phyloP scores from a whole-genome alignment of 2,888 invertebrate genomes.

The Tetanocera ferruginea region DNA sequence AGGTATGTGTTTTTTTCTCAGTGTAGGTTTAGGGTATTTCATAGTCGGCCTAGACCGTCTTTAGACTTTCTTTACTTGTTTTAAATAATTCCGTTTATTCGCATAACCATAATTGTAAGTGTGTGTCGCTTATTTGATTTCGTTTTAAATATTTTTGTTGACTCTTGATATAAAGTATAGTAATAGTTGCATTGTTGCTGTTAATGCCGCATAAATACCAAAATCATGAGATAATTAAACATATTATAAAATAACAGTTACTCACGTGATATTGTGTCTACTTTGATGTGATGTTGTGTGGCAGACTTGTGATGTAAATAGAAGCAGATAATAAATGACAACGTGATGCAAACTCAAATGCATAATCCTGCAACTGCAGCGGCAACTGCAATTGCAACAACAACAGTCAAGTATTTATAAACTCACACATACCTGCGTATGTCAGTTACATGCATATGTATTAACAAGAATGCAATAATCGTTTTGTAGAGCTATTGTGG shows the following conservation, averaged over 20 bases:
- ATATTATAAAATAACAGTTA: background rate
- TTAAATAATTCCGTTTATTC: too few relatives aligned
- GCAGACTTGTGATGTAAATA: background rate
- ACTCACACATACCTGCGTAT: background rate
- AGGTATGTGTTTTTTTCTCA: too few relatives aligned
- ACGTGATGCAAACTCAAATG: background rate
- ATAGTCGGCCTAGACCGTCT: too few relatives aligned
- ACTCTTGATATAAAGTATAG: background rate
- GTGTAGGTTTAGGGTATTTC: too few relatives aligned
- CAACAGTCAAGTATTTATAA: background rate
- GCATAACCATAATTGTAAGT: too few relatives aligned
- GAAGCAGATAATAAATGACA: background rate
- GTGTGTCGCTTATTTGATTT: too few relatives aligned
- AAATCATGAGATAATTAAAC: conserved; percentile 3
- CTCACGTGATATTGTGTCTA: background rate
- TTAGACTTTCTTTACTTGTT: too few relatives aligned
- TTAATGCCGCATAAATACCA: background rate
- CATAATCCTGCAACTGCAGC: background rate
- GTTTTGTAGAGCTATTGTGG: background rate
- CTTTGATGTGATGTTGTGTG: too few relatives aligned
- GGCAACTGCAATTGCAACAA: background rate
- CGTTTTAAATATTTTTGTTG: background rate
- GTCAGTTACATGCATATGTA: background rate
- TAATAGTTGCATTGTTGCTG: background rate
- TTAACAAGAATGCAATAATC: background rate